Conservation (phyloP, 2,888 invertebrate genomes). For the Aphelenchoides bicaudatus region DNA sequence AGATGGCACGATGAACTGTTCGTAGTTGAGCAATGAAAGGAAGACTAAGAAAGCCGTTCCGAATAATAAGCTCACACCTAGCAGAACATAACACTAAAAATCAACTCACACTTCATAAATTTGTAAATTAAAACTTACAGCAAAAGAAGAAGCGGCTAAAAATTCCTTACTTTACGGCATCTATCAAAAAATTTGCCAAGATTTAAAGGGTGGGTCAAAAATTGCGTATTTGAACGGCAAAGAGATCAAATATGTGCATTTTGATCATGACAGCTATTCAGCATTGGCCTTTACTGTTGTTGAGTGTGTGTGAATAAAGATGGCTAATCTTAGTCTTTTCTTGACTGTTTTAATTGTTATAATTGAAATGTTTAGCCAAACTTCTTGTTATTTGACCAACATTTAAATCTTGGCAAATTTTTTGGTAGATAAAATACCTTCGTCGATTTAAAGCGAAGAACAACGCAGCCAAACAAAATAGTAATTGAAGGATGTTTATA, state of each 20-base stretch:
- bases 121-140: slow-evolving; percentile 10
- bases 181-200: not conserved
- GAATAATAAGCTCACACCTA: slow-evolving; percentile 23
- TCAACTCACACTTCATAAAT: slow-evolving; percentile 7
- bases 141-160: slow-evolving; percentile 2
- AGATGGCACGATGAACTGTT: slow-evolving; percentile 13
- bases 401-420: too few relatives aligned
- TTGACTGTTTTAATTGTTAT: too few relatives aligned
- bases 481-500: slow-evolving; percentile 26
- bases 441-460: slow-evolving; percentile 30
- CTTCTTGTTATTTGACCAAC: too few relatives aligned
- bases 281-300: too few relatives aligned
- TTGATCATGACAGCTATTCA: too few relatives aligned
- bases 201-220: too few relatives aligned
- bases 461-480: slow-evolving; percentile 27
- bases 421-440: too few relatives aligned
- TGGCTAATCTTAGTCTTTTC: too few relatives aligned
- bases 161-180: not conserved
- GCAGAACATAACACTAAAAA: slow-evolving; percentile 28
- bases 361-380: too few relatives aligned
- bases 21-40: slow-evolving; percentile 20
- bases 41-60: slow-evolving; percentile 15
- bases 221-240: too few relatives aligned
- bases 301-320: too few relatives aligned
- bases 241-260: too few relatives aligned